Evolutionary conservation across 2,113 vertebrate species (phyloP).

Genomic region (Vidua chalybeata): DNA sequence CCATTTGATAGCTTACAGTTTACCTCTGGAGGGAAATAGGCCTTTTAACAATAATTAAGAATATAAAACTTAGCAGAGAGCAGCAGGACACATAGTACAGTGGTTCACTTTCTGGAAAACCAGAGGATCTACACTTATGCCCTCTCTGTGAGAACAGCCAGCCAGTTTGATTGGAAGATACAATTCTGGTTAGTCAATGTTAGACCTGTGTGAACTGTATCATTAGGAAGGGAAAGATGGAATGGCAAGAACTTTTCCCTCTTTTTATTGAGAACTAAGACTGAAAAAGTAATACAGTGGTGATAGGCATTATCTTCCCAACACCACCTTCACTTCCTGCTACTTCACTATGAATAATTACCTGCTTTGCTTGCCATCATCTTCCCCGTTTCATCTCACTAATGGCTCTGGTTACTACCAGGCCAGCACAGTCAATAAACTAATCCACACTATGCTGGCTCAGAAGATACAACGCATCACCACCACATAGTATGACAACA

Average conservation of each 20-base stretch:
- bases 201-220: slow-evolving; percentile 49
- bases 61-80: slow-evolving; percentile 42
- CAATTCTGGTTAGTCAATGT: slow-evolving; percentile 60
- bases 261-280: slow-evolving; percentile 66
- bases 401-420: slow-evolving; percentile 35
- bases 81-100: slow-evolving; percentile 49
- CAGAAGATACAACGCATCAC: slow-evolving; percentile 75
- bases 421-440: slow-evolving; percentile 30
- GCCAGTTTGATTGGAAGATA: slow-evolving; percentile 54
- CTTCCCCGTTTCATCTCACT: slow-evolving; percentile 27
- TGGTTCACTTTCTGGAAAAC: slow-evolving; percentile 41
- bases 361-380: slow-evolving; percentile 9
- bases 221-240: slow-evolving; percentile 44
- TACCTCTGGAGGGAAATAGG: slow-evolving; percentile 38
- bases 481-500: slow-evolving; percentile 53
- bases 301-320: slow-evolving; percentile 70
- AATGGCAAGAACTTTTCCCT: slow-evolving; percentile 63
- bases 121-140: background rate
- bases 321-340: background rate
- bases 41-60: slow-evolving; percentile 3
- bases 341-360: background rate
- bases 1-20: slow-evolving; percentile 18
- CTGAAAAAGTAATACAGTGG: slow-evolving; percentile 45
- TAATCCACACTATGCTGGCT: slow-evolving; percentile 45
- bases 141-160: slow-evolving; percentile 39